Evolutionary conservation across 2,113 vertebrate species (phyloP), one percentile per base, ranked within the genome.

Genomic region (Scalopus aquaticus): DNA sequence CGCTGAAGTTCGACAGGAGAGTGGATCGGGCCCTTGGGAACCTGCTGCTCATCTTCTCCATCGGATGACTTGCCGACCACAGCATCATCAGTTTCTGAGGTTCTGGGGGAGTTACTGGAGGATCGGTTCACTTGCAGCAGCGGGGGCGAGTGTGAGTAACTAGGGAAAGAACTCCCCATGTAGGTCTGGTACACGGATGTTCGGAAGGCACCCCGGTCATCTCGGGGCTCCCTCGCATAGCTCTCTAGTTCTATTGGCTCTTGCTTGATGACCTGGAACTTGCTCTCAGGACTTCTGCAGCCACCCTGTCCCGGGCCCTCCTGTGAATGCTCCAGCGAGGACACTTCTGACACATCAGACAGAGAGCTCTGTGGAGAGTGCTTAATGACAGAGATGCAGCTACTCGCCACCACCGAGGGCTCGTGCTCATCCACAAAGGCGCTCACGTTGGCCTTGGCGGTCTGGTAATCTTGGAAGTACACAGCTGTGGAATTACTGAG

Each of bases 311-410:
- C 96, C 2, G 98, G 94, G 86, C 97, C 98, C 46, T 97, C 95
- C 81, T 98, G 98, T n/a, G 98, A 82, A 22, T 96, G 98, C 5
- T 98, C 98, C 44, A 97, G 82, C 0, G 98, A 94, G 64, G 98
- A 98, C 3, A 97, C 97, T 96, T 99, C 99, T 0, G 99, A 98
- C 9, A 96, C 95, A 24, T 99, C 99, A 0, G 98, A 98, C 89
- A 98, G 96, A 4, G 98, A 98, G 90, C 98, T 98, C 96, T 99
- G 99, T 30, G 99, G 99, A 62, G 99, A 99, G 97, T 99, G 99
- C 97, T 99, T 99, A 92, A 99, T 99, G 96, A 99, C 99, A 0
- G 99, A 99, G 95, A 99, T 99, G 96, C 99, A 99, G 95, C 99
- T 99, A 96, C 99, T 98, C 24, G 98, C 97, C 77, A 98, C 96